Percentiles rank a stretch among this genome's conserved stretches.
Conservation (phyloP, 1,140 invertebrate genomes). For the Formica exsecta region DNA sequence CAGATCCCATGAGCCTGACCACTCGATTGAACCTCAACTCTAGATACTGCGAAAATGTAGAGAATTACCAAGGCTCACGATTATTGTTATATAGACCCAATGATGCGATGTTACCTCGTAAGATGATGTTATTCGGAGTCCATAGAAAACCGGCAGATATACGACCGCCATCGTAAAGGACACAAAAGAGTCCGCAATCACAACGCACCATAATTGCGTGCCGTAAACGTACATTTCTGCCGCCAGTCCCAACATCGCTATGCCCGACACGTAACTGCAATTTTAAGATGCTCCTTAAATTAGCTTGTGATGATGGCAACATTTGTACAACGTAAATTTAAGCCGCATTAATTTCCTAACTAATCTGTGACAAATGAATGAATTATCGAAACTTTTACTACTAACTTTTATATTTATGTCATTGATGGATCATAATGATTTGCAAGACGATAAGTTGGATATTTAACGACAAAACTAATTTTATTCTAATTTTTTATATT, state of each 20-base stretch:
- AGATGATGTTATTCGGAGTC: constrained; percentile 92
- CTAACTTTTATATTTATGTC: not conserved
- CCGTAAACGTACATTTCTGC: constrained; percentile 97
- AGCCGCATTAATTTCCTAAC: not conserved
- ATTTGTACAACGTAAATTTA: constrained; percentile 30
- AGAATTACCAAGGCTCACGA: not conserved
- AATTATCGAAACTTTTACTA: not conserved
- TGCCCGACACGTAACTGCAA: constrained; percentile 95
- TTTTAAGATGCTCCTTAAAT: constrained; percentile 26
- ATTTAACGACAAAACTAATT: not conserved
- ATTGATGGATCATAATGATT: not conserved
- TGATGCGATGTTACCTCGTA: constrained; percentile 90
- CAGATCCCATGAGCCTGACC: constrained; percentile 89
- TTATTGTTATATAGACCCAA: not conserved
- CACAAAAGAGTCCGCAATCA: constrained; percentile 90
- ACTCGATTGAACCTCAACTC: constrained; percentile 89
- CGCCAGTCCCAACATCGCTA: constrained; percentile 95
- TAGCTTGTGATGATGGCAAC: not conserved
- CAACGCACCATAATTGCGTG: constrained; percentile 91
- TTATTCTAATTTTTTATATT: not conserved
- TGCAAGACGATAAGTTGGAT: not conserved
- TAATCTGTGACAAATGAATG: constrained; percentile 1
- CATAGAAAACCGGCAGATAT: constrained; percentile 95
- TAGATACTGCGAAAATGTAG: constrained; percentile 89
- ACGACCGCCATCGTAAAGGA: constrained; percentile 91